Conservation (phyloP, 2,113 vertebrate species). For the Strix aluco region DNA sequence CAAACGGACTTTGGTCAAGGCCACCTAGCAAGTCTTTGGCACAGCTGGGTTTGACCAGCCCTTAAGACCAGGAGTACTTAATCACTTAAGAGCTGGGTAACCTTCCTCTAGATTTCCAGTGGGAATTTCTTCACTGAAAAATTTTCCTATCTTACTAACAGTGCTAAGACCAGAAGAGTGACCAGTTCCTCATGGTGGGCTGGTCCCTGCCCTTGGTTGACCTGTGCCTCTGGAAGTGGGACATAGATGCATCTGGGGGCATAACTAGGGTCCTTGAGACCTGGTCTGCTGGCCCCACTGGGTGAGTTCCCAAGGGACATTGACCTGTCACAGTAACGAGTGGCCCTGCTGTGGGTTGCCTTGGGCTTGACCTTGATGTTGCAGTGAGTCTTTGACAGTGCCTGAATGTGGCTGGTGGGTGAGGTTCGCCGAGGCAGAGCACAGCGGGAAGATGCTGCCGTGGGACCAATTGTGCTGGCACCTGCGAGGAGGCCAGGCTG, state of each 20-base stretch:
- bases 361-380: neutral
- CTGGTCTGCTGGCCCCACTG: neutral
- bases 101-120: neutral
- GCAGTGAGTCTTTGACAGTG: neutral
- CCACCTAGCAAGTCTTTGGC: neutral
- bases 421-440: neutral
- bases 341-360: neutral
- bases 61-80: neutral
- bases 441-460: neutral
- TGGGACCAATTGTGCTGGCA: neutral
- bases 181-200: neutral
- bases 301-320: neutral
- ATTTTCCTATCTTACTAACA: neutral
- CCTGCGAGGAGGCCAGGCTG: constrained; percentile 14
- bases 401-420: neutral
- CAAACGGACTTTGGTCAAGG: neutral
- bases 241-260: neutral
- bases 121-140: neutral
- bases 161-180: neutral
- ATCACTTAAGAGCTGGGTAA: neutral
- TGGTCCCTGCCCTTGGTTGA: neutral
- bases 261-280: neutral
- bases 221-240: neutral
- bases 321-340: neutral
- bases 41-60: neutral